A percentile compares a stretch with the other conserved stretches of the same genome.
Evolutionary conservation across 2,888 invertebrate species (phyloP).

Genomic region (Crocallis elinguaria): DNA sequence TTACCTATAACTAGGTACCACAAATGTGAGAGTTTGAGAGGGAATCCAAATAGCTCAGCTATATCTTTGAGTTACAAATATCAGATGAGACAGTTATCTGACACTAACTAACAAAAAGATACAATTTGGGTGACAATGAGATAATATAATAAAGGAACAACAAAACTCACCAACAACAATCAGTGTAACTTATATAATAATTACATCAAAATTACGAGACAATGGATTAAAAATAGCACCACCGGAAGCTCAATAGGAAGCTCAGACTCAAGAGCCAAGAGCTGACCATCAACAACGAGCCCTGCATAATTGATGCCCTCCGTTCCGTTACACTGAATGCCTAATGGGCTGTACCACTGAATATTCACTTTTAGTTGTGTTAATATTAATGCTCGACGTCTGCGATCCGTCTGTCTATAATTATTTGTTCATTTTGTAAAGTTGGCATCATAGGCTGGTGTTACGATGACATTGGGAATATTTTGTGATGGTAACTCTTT

Average conservation of each 20-base stretch:
- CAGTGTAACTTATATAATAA: constrained; percentile 5
- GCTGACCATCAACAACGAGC: constrained; percentile 35
- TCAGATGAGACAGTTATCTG: too few species aligned
- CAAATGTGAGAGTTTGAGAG: too few species aligned
- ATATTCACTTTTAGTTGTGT: constrained; percentile 31
- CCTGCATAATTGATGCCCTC: constrained; percentile 63
- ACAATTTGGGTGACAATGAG: too few species aligned
- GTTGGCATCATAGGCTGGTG: constrained; percentile 3
- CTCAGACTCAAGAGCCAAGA: constrained; percentile 46
- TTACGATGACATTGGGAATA: background rate
- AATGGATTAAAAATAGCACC: constrained; percentile 50
- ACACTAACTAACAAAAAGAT: too few species aligned
- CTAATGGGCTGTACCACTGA: constrained; percentile 64
- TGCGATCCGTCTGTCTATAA: constrained; percentile 35
- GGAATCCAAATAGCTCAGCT: too few species aligned
- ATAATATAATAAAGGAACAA: too few species aligned
- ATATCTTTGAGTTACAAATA: too few species aligned
- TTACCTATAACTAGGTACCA: too few species aligned
- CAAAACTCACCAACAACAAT: background rate
- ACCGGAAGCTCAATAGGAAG: constrained; percentile 54
- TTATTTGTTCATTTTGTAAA: constrained; percentile 25
- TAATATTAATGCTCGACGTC: constrained; percentile 38
- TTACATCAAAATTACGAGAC: constrained; percentile 44
- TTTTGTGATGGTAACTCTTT: background rate
- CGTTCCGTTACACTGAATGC: constrained; percentile 79